phyloP scores from a whole-genome alignment of 2,797 vertebrate genomes.

The Sebastes trivittatus region DNA sequence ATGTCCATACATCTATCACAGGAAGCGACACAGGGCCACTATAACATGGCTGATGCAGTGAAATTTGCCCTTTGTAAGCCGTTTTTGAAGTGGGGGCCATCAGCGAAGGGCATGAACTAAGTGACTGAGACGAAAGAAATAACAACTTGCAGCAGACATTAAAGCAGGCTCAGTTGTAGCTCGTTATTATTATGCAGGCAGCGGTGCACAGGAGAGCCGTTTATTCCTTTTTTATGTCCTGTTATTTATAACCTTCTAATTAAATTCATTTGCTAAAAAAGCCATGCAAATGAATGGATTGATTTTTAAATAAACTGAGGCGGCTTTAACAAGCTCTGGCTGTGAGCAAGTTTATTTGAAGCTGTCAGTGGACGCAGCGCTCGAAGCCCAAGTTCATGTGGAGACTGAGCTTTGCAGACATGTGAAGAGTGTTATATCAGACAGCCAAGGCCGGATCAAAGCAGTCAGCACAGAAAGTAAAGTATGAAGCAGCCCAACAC shows the following conservation, averaged over 20 bases:
- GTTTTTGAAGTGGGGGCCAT: neutral
- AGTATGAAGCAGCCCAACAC: neutral
- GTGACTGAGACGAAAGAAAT: neutral
- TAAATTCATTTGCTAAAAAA: slow-evolving; percentile 40
- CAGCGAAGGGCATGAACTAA: slow-evolving; percentile 12
- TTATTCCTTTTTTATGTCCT: slow-evolving; percentile 38
- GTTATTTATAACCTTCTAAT: slow-evolving; percentile 52
- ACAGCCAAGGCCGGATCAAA: slow-evolving; percentile 28
- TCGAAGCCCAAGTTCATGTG: slow-evolving; percentile 13
- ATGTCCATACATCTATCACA: slow-evolving; percentile 54
- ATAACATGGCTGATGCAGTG: slow-evolving; percentile 37
- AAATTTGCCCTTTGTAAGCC: slow-evolving; percentile 45
- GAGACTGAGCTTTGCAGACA: neutral
- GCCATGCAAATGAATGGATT: neutral
- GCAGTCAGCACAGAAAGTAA: slow-evolving; percentile 2
- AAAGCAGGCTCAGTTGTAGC: neutral
- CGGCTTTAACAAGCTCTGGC: slow-evolving; percentile 36
- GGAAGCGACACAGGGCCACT: slow-evolving; percentile 16
- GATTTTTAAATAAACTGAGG: slow-evolving; percentile 42
- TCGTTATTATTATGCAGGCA: slow-evolving; percentile 24
- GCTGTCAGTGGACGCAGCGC: neutral
- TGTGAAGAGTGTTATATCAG: slow-evolving; percentile 11
- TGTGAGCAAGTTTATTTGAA: slow-evolving; percentile 52
- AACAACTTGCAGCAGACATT: slow-evolving; percentile 3
- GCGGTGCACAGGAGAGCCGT: slow-evolving; percentile 8